Evolutionary conservation across 2,888 invertebrate genomes (phyloP).

Genomic region (Leptopilina drosophilae): DNA sequence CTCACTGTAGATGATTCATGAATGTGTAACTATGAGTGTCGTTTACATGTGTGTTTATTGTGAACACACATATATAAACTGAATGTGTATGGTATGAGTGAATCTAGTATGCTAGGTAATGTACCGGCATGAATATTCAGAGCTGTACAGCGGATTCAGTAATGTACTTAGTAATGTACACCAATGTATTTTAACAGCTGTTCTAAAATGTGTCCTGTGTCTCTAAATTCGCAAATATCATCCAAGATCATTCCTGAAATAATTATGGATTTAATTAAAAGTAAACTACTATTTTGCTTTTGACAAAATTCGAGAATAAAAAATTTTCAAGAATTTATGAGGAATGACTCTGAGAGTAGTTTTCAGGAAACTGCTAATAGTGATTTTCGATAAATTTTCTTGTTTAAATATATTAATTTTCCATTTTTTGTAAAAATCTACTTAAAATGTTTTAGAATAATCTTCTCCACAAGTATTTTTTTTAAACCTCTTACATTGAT

Average conservation of each 20-base stretch:
- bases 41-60: slow-evolving; percentile 17
- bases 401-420: no score
- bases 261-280: slow-evolving; percentile 6
- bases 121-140: slow-evolving; percentile 34
- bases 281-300: not conserved
- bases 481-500: no score
- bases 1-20: not conserved
- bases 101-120: slow-evolving; percentile 33
- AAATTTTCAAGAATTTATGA: no score
- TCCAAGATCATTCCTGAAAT: not conserved
- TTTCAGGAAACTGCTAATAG: no score
- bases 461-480: no score
- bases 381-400: no score
- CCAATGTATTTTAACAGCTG: slow-evolving; percentile 25
- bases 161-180: slow-evolving; percentile 33
- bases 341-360: no score
- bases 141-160: slow-evolving; percentile 31
- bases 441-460: no score
- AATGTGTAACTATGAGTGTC: slow-evolving; percentile 12
- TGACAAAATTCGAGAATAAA: no score
- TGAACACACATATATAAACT: slow-evolving; percentile 19
- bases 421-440: no score
- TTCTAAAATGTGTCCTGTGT: slow-evolving; percentile 3
- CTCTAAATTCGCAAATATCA: not conserved
- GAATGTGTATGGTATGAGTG: not conserved